A percentile compares a stretch with the other conserved stretches of the same genome.
These are phyloP conservation scores for Dicroscelio sp. DNA, from an alignment of 2,888 invertebrate genomes.

Conservation along the genomic window DNA sequence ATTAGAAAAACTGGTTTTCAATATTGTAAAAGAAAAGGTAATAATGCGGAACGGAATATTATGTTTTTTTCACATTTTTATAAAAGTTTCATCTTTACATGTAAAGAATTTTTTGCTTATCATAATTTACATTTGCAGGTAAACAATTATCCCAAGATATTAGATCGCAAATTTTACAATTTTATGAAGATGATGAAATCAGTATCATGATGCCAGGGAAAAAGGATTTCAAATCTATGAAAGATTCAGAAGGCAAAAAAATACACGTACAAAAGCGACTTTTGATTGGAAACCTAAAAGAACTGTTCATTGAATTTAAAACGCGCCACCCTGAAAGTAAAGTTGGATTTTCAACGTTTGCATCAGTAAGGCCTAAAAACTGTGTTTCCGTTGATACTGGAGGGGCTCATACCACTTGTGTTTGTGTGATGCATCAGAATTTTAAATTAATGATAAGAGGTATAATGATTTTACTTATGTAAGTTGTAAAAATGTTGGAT, in stretches of 20 bases:
- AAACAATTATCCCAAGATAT: slow-evolving; percentile 18
- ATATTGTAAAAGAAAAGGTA: slow-evolving; percentile 26
- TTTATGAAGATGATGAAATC: slow-evolving; percentile 43
- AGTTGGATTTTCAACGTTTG: slow-evolving; percentile 44
- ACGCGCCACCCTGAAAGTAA: neutral
- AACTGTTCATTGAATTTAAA: slow-evolving; percentile 66
- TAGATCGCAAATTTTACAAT: slow-evolving; percentile 36
- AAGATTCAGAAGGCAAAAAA: slow-evolving; percentile 56
- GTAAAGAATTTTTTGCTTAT: neutral
- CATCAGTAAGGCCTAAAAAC: slow-evolving; percentile 35
- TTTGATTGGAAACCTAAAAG: slow-evolving; percentile 72
- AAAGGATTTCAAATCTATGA: slow-evolving; percentile 78
- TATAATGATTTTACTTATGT: neutral
- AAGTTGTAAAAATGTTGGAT: too few species aligned
- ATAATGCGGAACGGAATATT: neutral
- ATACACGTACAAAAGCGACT: slow-evolving; percentile 68
- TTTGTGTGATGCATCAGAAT: slow-evolving; percentile 52
- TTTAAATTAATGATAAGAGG: slow-evolving; percentile 34
- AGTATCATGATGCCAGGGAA: slow-evolving; percentile 60
- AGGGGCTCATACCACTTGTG: slow-evolving; percentile 46
- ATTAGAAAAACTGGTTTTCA: neutral
- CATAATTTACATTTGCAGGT: slow-evolving; percentile 22
- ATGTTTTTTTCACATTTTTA: neutral
- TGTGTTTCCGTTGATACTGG: slow-evolving; percentile 14
- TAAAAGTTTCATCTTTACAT: too few species aligned